A percentile compares a stretch with the other conserved stretches of the same genome.
Conservation (phyloP, 23 tunicate genomes). For the Trididemnum nubilum region DNA sequence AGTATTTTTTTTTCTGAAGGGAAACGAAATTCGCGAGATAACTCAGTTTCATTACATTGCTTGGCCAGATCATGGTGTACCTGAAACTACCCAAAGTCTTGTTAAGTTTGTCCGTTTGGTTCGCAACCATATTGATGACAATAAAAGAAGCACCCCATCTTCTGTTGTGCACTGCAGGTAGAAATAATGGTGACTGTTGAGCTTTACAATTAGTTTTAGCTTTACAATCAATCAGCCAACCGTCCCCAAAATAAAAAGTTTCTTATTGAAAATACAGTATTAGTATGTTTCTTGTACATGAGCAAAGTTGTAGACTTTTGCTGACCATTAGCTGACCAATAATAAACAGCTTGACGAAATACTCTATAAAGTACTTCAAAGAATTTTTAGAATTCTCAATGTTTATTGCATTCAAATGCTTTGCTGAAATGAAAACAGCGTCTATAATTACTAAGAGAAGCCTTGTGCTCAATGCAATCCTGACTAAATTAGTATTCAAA, state of each 20-base stretch:
- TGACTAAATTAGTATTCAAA: too few relatives aligned
- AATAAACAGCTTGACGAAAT: too few relatives aligned
- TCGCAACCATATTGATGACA: background rate
- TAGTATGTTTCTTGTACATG: background rate
- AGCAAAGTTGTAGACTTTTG: background rate
- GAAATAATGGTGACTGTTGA: background rate
- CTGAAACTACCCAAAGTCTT: background rate
- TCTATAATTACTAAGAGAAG: too few relatives aligned
- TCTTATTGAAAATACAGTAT: too few relatives aligned
- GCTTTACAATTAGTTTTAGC: background rate
- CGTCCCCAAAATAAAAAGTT: too few relatives aligned
- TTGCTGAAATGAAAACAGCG: too few relatives aligned
- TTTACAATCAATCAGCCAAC: background rate
- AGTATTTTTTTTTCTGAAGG: background rate
- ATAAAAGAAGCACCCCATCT: background rate
- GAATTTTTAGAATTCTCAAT: too few relatives aligned
- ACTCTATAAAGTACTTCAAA: too few relatives aligned
- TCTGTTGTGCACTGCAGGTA: background rate
- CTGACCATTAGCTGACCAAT: too few relatives aligned
- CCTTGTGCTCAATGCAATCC: too few relatives aligned
- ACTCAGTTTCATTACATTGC: background rate
- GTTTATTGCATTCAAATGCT: too few relatives aligned
- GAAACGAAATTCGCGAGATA: background rate
- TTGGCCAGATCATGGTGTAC: background rate
- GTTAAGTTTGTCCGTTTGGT: background rate